Percentiles rank a stretch among this genome's conserved stretches.
Conservation (phyloP, 2,797 vertebrate genomes). For the Leptodactylus fallax region DNA sequence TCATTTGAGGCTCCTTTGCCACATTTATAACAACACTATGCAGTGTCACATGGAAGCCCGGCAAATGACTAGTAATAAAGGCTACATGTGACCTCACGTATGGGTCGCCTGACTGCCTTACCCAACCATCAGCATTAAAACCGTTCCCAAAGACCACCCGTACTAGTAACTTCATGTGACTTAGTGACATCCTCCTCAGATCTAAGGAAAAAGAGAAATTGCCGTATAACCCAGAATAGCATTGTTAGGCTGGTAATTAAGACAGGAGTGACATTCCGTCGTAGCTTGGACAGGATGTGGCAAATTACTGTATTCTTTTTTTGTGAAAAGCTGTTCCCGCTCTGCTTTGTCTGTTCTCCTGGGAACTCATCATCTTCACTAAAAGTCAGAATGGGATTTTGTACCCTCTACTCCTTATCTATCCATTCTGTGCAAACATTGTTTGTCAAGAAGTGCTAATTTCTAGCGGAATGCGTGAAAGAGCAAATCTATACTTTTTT, state of each 20-base stretch:
- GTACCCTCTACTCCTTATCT: conserved; percentile 84
- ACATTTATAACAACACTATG: not conserved
- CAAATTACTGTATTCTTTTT: conserved; percentile 90
- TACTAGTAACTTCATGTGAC: conserved; percentile 60
- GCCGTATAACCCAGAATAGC: conserved; percentile 77
- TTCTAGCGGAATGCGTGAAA: conserved; percentile 63
- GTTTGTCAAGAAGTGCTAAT: conserved; percentile 73
- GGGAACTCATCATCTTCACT: conserved; percentile 94
- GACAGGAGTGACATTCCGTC: conserved; percentile 85
- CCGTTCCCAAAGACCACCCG: not conserved
- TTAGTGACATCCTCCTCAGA: conserved; percentile 66
- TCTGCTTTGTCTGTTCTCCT: conserved; percentile 83
- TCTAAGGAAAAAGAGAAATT: conserved; percentile 65
- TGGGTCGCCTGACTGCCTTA: not conserved
- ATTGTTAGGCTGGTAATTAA: conserved; percentile 91
- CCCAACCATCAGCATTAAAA: not conserved
- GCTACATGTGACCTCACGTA: not conserved
- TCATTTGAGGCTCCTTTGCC: too few species aligned
- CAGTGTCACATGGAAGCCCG: not conserved
- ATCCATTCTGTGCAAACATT: conserved; percentile 76
- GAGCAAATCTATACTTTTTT: conserved; percentile 67
- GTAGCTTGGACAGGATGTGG: conserved; percentile 83
- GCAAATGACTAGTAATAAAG: not conserved
- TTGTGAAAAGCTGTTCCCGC: conserved; percentile 85
- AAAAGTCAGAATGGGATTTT: conserved; percentile 96